Conservation (phyloP, 2,888 invertebrate genomes). For the Chloroclystis v-ata region DNA sequence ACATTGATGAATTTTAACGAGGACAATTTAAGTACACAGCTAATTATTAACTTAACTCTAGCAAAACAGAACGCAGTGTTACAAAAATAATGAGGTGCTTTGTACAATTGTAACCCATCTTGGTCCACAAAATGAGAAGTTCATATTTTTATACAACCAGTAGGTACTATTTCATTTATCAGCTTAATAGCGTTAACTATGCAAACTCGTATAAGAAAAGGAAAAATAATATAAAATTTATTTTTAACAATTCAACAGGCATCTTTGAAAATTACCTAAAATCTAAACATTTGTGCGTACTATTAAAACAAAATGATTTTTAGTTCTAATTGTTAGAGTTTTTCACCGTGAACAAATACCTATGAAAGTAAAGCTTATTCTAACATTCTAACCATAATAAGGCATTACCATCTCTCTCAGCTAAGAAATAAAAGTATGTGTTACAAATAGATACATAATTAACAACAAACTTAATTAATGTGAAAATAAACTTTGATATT, state of each 20-base stretch:
- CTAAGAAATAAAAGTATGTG: constrained; percentile 19
- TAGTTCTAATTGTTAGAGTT: no score
- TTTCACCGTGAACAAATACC: not conserved
- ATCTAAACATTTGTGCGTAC: not conserved
- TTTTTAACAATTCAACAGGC: not conserved
- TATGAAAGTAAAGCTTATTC: constrained; percentile 33
- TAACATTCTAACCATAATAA: constrained; percentile 58
- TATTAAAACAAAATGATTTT: no score
- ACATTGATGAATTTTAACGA: no score
- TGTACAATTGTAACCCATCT: constrained; percentile 29
- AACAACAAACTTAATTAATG: no score
- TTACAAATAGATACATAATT: not conserved
- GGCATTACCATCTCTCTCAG: constrained; percentile 44
- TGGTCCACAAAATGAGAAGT: constrained; percentile 43
- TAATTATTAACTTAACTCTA: constrained; percentile 31
- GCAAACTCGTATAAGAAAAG: not conserved
- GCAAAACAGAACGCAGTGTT: constrained; percentile 40
- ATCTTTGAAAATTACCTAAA: not conserved
- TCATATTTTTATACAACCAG: constrained; percentile 5
- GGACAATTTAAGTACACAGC: no score
- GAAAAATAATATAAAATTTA: not conserved
- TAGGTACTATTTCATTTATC: no score
- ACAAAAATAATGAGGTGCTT: constrained; percentile 43
- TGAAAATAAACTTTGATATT: no score
- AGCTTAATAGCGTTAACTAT: no score